phyloP scores from a whole-genome alignment of 2,113 vertebrate genomes.

The Labeo rohita region DNA sequence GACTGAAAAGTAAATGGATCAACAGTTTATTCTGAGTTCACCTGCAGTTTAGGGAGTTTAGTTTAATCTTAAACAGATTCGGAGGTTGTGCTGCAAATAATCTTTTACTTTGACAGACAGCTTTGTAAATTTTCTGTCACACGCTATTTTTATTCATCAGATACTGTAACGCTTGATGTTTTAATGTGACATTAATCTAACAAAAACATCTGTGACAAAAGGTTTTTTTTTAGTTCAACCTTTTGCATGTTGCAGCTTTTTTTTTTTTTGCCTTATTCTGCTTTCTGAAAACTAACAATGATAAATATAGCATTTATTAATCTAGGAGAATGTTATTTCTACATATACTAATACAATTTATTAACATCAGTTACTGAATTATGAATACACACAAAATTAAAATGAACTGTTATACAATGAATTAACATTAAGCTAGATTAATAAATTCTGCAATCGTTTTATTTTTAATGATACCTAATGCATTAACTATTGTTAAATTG shows the following conservation, averaged over 20 bases:
- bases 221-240: not conserved
- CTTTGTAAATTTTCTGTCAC: not conserved
- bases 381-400: not conserved
- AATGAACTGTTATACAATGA: not conserved
- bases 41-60: not conserved
- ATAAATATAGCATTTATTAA: not conserved
- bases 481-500: not conserved
- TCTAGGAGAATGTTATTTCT: not conserved
- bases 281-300: not conserved
- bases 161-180: not conserved
- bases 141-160: not conserved
- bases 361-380: not conserved
- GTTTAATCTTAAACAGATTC: not conserved
- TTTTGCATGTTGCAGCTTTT: not conserved
- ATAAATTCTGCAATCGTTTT: not conserved
- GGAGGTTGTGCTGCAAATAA: not conserved
- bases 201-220: not conserved
- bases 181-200: not conserved
- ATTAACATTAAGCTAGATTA: not conserved
- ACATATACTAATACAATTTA: not conserved
- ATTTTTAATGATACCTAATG: not conserved
- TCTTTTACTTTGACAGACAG: not conserved
- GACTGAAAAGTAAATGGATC: not conserved
- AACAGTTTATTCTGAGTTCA: not conserved
- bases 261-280: not conserved